Percentiles rank a stretch among this genome's conserved stretches.
These are phyloP conservation scores for Dicentrarchus labrax DNA, from an alignment of 2,113 vertebrate genomes.

Conservation along the genomic window DNA sequence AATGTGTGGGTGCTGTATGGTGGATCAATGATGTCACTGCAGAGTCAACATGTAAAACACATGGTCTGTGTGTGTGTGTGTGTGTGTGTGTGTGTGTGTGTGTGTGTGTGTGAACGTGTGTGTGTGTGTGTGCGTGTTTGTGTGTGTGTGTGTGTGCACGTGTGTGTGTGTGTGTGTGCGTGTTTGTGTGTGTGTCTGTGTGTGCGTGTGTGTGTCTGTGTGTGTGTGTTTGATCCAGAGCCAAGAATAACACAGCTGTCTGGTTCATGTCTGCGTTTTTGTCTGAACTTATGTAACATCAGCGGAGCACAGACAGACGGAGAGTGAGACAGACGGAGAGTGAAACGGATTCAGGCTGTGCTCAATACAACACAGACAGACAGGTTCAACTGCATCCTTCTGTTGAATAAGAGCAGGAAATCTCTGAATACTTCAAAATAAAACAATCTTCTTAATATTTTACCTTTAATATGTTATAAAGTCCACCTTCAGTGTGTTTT, in stretches of 20 bases:
- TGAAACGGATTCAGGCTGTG: not conserved
- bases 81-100: constrained; percentile 8
- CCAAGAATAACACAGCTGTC: constrained; percentile 60
- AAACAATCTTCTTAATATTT: too few species aligned
- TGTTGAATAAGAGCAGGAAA: too few species aligned
- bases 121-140: constrained; percentile 1
- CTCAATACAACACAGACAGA: not conserved
- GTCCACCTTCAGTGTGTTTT: too few species aligned
- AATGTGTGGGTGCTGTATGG: constrained; percentile 1
- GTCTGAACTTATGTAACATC: constrained; percentile 49
- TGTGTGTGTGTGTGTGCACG: constrained; percentile 25
- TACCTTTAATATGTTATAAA: too few species aligned
- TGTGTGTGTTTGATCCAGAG: constrained; percentile 33
- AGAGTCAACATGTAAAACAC: not conserved
- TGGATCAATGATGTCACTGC: constrained; percentile 11
- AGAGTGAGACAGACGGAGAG: too few species aligned
- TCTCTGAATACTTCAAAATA: too few species aligned
- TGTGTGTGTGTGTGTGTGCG: constrained; percentile 18
- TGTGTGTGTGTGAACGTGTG: constrained; percentile 5
- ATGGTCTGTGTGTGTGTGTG: not conserved
- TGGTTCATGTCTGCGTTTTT: constrained; percentile 41
- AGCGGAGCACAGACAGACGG: not conserved
- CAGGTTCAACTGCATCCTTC: too few species aligned
- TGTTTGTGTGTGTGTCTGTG: constrained; percentile 6
- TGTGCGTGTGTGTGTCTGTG: not conserved